phyloP scores from a whole-genome alignment of 2,888 invertebrate species.

The Colostygia pectinataria region DNA sequence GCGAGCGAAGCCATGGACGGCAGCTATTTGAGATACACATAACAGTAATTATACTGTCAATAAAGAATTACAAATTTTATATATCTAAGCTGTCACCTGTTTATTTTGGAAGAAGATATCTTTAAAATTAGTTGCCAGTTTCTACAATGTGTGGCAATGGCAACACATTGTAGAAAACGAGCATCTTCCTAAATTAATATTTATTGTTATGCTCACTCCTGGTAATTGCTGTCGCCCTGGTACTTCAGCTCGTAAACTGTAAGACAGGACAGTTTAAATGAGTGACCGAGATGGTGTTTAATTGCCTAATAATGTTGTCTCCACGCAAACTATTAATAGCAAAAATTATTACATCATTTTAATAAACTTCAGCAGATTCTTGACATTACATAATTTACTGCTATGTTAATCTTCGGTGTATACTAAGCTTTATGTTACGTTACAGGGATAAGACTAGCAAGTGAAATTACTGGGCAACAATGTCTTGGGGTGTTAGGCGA shows the following conservation, averaged over 20 bases:
- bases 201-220: conserved; percentile 28
- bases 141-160: not conserved
- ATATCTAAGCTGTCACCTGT: too few relatives aligned
- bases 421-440: too few relatives aligned
- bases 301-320: conserved; percentile 5
- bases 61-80: too few relatives aligned
- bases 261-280: conserved; percentile 11
- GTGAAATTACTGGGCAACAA: too few relatives aligned
- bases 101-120: too few relatives aligned
- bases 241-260: conserved; percentile 16
- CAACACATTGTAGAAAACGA: not conserved
- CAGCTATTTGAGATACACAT: too few relatives aligned
- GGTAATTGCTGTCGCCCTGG: conserved; percentile 31
- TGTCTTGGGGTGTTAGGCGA: too few relatives aligned
- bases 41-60: too few relatives aligned
- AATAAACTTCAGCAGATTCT: not conserved
- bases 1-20: too few relatives aligned
- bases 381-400: not conserved
- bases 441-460: too few relatives aligned
- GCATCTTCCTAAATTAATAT: conserved; percentile 30
- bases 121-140: too few relatives aligned
- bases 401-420: too few relatives aligned
- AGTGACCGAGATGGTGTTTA: conserved; percentile 5
- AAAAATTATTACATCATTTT: conserved; percentile 5
- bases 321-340: conserved; percentile 7